Evolutionary conservation across 2,888 invertebrate genomes (phyloP), one percentile per base, ranked within the genome.

Genomic region (Seira musarum): DNA sequence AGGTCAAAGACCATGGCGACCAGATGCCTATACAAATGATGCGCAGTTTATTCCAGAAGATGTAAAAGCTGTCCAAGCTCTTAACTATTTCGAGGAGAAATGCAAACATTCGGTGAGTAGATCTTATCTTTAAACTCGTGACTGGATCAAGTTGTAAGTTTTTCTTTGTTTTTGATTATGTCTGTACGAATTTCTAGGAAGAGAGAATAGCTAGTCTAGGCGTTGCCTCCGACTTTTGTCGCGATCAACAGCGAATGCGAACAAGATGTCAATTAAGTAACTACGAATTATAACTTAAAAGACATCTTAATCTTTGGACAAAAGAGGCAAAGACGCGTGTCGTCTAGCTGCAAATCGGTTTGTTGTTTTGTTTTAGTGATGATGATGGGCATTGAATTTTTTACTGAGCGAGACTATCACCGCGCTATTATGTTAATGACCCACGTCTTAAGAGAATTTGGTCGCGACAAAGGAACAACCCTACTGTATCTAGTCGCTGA

Each of bases 211-310:
- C 71, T 24, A 80, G 84, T 60, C 69, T 84, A n/a, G 86, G 86
- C 24, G 75, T 84, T n/a, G 86, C 84, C n/a, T 85, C 85, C 2
- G 86, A 86, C n/a, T 85, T 85, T 74, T 86, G 86, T 71, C 77
- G 82, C 30, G 84, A 83, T 10, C 75, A 72, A 15, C 83, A 83
- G 49, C 71, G 85, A 1, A 73, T 74, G 5, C 35, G 86, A 30
- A 85, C 85, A 13, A 74, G 86, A 24, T 85, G 84, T 63, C 85
- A 86, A 72, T 61, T 86, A 21, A 85, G 86, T 86, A 80, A 57
- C 57, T 57, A 40, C n/a, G 13, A 40, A 40, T 40, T 40, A 5
- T 40, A 5, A 8, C 40, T 40, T 40, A 57, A 46, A 46, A 49
- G 22, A 22, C 17, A 24, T 65, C 21, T 6, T 2, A 57, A 25